Conservation (phyloP, 2,888 invertebrate genomes). For the Graphium colonna region DNA sequence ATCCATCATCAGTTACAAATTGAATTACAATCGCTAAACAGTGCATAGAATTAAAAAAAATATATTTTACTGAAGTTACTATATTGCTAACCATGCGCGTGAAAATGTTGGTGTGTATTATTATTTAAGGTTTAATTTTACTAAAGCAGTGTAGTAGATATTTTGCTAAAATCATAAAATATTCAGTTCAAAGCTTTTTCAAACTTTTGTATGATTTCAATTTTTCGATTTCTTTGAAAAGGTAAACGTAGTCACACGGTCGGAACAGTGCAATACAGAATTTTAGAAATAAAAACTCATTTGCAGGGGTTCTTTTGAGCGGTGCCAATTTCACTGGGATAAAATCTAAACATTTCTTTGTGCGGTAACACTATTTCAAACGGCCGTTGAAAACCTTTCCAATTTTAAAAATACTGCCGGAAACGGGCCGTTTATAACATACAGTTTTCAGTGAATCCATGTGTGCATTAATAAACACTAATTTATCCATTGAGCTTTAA, state of each 20-base stretch:
- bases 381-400: too few relatives aligned
- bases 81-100: slow-evolving; percentile 17
- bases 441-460: too few relatives aligned
- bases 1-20: slow-evolving; percentile 34
- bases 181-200: too few relatives aligned
- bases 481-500: too few relatives aligned
- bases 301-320: too few relatives aligned
- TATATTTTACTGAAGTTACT: not conserved
- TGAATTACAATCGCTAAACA: slow-evolving; percentile 22
- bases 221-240: not conserved
- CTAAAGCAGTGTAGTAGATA: not conserved
- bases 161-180: not conserved
- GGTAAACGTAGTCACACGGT: not conserved
- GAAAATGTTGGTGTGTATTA: slow-evolving; percentile 22
- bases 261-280: not conserved
- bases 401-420: too few relatives aligned
- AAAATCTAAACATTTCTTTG: too few relatives aligned
- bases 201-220: not conserved
- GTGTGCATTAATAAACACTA: too few relatives aligned
- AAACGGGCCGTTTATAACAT: too few relatives aligned
- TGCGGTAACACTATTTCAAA: too few relatives aligned
- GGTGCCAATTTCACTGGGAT: too few relatives aligned
- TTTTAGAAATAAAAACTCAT: not conserved
- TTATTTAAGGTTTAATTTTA: too few relatives aligned
- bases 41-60: slow-evolving; percentile 2